A percentile compares a stretch with the other conserved stretches of the same genome.
These are phyloP conservation scores for Nyctalus aviator DNA, from an alignment of 2,797 vertebrate genomes.

Conservation along the genomic window DNA sequence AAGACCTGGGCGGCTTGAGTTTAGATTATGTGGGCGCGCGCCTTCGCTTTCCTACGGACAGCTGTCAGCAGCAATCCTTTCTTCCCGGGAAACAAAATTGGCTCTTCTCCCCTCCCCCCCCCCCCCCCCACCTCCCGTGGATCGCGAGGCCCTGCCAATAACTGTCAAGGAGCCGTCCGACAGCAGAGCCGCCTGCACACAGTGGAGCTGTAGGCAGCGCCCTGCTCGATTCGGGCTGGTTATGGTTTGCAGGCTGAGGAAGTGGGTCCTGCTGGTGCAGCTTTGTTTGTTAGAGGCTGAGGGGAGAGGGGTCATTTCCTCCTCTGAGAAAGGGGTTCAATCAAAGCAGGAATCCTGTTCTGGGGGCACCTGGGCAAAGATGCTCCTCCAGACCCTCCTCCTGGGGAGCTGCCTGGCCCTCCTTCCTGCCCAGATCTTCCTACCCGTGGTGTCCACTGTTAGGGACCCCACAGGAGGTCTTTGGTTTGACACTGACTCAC, in stretches of 20 bases:
- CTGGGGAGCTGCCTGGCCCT: background rate
- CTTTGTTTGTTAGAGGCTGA: background rate
- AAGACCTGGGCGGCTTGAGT: constrained; percentile 89
- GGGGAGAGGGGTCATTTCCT: background rate
- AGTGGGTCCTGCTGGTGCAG: background rate
- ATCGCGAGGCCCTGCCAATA: constrained; percentile 79
- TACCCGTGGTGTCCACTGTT: background rate
- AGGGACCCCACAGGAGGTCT: background rate
- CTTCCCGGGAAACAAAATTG: constrained; percentile 78
- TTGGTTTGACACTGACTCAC: background rate
- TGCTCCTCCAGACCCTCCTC: background rate
- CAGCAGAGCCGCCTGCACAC: background rate
- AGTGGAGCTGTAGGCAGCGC: rapidly evolving
- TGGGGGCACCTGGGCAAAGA: background rate
- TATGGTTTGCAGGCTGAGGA: background rate
- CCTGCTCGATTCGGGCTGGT: background rate
- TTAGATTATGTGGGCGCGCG: constrained; percentile 87
- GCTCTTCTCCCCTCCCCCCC: constrained; percentile 75
- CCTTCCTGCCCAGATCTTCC: background rate
- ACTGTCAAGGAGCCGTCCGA: constrained; percentile 78
- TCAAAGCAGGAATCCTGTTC: background rate
- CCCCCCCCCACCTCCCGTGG: no score
- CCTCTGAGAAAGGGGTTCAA: background rate
- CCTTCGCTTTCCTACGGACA: constrained; percentile 87
- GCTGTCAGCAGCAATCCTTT: constrained; percentile 87